These are phyloP conservation scores for Anticlea derivata DNA, from an alignment of 2,888 invertebrate species.

Conservation along the genomic window DNA sequence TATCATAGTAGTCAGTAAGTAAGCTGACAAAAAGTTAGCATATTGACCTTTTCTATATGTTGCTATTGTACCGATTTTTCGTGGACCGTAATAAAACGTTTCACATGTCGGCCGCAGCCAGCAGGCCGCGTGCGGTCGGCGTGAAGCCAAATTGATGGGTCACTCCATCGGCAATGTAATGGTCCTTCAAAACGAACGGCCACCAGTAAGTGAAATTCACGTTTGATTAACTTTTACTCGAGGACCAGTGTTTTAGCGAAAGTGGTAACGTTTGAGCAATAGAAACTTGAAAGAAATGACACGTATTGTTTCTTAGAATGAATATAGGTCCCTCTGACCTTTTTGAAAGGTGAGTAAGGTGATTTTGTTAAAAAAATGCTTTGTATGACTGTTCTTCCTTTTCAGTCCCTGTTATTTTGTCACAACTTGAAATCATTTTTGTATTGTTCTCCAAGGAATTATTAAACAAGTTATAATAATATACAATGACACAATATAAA, in stretches of 20 bases:
- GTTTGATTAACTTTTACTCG: conserved; percentile 78
- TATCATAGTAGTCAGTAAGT: background rate
- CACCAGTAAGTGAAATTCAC: conserved; percentile 79
- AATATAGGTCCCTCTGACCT: background rate
- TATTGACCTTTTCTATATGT: conserved; percentile 45
- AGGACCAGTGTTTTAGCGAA: conserved; percentile 53
- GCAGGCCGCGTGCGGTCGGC: conserved; percentile 74
- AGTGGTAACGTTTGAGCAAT: conserved; percentile 33
- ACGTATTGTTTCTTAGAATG: background rate
- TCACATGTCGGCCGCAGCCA: conserved; percentile 74
- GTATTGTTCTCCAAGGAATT: background rate
- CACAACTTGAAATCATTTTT: background rate
- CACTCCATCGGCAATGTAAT: conserved; percentile 80
- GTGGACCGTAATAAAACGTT: conserved; percentile 75
- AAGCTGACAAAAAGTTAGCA: conserved; percentile 17
- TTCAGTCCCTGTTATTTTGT: background rate
- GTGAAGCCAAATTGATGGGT: conserved; percentile 80
- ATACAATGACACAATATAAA: no score
- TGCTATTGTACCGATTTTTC: conserved; percentile 71
- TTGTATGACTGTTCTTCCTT: background rate
- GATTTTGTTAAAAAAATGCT: no score
- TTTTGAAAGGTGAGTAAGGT: background rate
- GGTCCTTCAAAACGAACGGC: conserved; percentile 79
- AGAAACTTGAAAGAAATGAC: background rate
- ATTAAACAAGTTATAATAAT: no score